Base-by-base conservation (phyloP, 2,888 invertebrate species). In the Serrognathus titanus region DNA sequence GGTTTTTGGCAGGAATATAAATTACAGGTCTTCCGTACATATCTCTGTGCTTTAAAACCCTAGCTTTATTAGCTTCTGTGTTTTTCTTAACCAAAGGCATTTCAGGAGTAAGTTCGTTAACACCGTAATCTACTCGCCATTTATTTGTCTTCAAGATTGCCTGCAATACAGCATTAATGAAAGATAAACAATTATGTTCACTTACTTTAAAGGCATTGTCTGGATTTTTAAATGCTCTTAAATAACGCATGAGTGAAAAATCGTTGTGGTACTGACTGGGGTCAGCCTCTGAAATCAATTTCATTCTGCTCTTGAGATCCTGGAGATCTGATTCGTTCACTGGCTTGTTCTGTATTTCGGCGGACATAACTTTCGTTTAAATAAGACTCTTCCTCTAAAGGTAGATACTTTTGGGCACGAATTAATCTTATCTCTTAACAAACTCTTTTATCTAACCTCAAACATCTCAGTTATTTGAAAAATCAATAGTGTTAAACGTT, bases 121-220 rank as follows among this genome's bases (percentile, higher is more conserved):
- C 88, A 48, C 86, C 88, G 77, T 88, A 90, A 63, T 89, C 87
- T 49, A 80, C 80, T 60, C 88, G 81, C 91, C 91, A 91, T 77
- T 89, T 89, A 71, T 90, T 89, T 47, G 89, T 89, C 80, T 89
- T 90, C 58, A 90, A 75, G 67, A 90, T 83, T 51, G 87, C 88
- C 88, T 89, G 69, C 38, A 79, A 79, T 48, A 54, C 24, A 1
- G 24, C 1, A 11, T 40, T 16, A 49, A 35, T 7, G 5, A 52
- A 58, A 35, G 47, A 45, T 10, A 48, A 31, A 38, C 40, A 16
- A 9, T n/a, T 46, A 46, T 16, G 12, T 10, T 12, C 36, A 56
- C 16, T 40, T 76, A 88, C 89, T 83, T 89, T 87, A 74, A 89
- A 89, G 59, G 90, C 85, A 67, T 80, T 82, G 73, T 90, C 90